Base-by-base conservation (phyloP, 2,888 invertebrate species). In the Teleogryllus oceanicus region DNA sequence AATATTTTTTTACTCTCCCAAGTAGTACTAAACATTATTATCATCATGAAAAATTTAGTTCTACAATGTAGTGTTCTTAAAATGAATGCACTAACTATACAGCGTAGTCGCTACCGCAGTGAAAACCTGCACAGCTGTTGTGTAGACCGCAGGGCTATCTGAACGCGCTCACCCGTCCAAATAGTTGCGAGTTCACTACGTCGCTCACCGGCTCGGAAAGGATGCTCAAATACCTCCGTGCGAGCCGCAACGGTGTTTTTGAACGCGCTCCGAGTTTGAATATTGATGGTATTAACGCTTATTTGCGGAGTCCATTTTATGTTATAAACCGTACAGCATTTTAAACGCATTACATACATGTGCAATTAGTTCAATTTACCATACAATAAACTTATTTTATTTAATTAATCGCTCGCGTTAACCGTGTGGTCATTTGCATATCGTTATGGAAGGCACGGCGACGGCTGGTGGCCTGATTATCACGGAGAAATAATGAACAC, bases 361-460 rank as follows among this genome's bases (percentile, higher is more conserved):
- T 62, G 62, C 62, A 62, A 62, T 62, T 62, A 62, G 16, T 62
- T 62, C 62, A 62, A 62, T 62, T 62, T 62, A 62, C 62, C 62
- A 62, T 62, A 62, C 62, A 62, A 62, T 62, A 62, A 11, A 62
- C n/a, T 62, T 18, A 62, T 62, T 16, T 62, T 16, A 62, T 62
- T 62, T 62, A 62, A 62, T 62, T 62, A 62, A 62, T 62, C 16
- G 62, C 62, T n/a, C 13, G n/a, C 62, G 62, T 62, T 62, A 62
- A 62, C 16, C 62, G 62, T 62, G 62, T 62, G n/a, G 62, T 62
- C 62, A 62, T 62, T 62, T 62, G 62, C 16, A 62, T 62, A 62
- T 62, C 62, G 16, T 62, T 62, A 62, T 62, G 62, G 62, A n/a
- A n/a, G 62, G 13, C n/a, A 8, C 5, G 62, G n/a, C 62, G n/a